Evolutionary conservation across 2,888 invertebrate species (phyloP), one percentile per base, ranked within the genome.

Genomic region (Torymus aiolomorphi): DNA sequence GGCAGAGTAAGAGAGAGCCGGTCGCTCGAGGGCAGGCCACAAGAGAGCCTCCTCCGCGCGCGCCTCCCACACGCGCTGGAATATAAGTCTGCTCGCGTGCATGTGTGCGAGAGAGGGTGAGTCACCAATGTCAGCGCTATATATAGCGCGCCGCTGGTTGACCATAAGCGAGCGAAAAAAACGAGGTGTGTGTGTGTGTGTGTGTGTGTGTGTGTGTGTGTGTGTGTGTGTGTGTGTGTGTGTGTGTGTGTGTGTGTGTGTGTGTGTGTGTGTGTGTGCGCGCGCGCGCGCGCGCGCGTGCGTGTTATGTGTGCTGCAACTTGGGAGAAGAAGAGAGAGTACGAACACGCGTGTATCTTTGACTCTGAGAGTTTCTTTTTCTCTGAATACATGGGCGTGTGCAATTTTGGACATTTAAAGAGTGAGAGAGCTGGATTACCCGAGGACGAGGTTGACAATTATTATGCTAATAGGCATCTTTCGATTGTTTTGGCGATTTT

Each of bases 81-180:
- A 42, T 59, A n/a, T 59, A 72, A 51, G 31, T n/a, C 31, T 11
- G 65, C 8, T 5, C 42, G 5, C 5, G 42, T 4, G 62, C 24
- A 66, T 24, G 66, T 49, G 62, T 49, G 66, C 77, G 74, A 83
- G 83, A 85, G 52, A 65, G 83, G 80, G 85, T 89, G 89, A 90
- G 86, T 89, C 89, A 90, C 85, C 88, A 87, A 88, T 89, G 87
- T 88, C 86, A 88, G 82, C 84, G 85, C 89, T 89, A 90, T 89
- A 89, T 89, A 89, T 90, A 89, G 88, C 85, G 82, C 84, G 14
- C 10, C 57, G 54, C 65, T 10, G 84, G 86, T 87, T 86, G 86
- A 82, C 84, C 82, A 85, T 83, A 84, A 84, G 51, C 51, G 72
- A 78, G 73, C 61, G 75, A 78, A 78, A 81, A 78, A 70, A 69